Percentiles rank a stretch among this genome's conserved stretches.
phyloP scores from a whole-genome alignment of 2,113 vertebrate species.

The Ceyx cyanopectus region DNA sequence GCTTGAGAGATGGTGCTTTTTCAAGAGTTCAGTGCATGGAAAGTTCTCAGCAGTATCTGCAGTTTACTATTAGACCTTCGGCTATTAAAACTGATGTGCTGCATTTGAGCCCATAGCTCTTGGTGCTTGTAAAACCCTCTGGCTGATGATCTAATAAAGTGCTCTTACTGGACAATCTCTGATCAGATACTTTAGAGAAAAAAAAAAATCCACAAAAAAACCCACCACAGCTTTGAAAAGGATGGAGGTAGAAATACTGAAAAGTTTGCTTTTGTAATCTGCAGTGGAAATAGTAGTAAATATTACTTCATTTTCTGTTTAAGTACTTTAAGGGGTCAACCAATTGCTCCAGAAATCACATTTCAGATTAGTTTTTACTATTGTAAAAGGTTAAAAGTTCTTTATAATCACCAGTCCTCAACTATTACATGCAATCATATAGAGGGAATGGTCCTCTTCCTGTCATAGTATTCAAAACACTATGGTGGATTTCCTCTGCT shows the following conservation, averaged over 20 bases:
- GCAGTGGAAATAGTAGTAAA: conserved; percentile 33
- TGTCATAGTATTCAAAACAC: rapidly evolving
- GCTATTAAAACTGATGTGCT: conserved; percentile 86
- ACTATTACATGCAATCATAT: neutral
- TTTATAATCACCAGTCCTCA: neutral
- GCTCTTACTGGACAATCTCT: conserved; percentile 87
- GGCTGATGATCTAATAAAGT: conserved; percentile 90
- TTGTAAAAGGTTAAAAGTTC: neutral
- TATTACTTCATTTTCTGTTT: neutral
- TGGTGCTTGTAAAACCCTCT: conserved; percentile 84
- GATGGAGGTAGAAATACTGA: neutral
- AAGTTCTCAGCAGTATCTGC: conserved; percentile 88
- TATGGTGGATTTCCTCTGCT: neutral
- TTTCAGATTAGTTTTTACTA: too few species aligned
- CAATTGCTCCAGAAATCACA: neutral
- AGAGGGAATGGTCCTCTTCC: neutral
- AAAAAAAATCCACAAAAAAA: conserved; percentile 1
- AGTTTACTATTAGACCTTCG: conserved; percentile 83
- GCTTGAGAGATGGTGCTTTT: conserved; percentile 89
- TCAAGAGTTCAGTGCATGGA: conserved; percentile 87
- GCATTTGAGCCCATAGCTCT: conserved; percentile 85
- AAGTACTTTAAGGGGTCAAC: neutral
- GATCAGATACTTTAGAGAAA: conserved; percentile 82
- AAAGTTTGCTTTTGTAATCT: conserved; percentile 55
- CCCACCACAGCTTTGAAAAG: conserved; percentile 38